phyloP scores from a whole-genome alignment of 2,888 invertebrate genomes.

The Epicampocera succincta region DNA sequence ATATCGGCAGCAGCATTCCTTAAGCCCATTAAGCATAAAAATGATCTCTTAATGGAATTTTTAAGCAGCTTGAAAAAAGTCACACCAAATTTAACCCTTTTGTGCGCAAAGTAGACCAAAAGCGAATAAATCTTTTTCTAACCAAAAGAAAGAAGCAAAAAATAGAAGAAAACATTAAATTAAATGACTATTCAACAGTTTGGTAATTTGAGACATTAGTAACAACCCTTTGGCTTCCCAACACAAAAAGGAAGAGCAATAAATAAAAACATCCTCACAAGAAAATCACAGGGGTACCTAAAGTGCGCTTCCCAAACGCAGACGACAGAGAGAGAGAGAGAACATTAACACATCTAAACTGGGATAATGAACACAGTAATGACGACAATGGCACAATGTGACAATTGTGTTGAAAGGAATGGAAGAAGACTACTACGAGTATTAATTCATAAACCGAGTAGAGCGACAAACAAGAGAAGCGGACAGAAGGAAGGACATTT shows the following conservation, averaged over 20 bases:
- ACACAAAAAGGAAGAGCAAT: slow-evolving; percentile 40
- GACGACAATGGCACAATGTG: slow-evolving; percentile 63
- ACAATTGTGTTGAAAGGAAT: slow-evolving; percentile 67
- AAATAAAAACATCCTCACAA: slow-evolving; percentile 62
- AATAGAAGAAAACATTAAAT: slow-evolving; percentile 75
- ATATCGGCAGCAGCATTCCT: slow-evolving; percentile 54
- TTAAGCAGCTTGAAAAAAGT: slow-evolving; percentile 31
- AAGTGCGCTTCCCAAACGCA: slow-evolving; percentile 31
- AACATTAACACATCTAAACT: slow-evolving; percentile 67
- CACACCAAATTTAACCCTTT: slow-evolving; percentile 62
- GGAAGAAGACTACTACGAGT: slow-evolving; percentile 35
- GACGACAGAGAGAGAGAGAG: not conserved
- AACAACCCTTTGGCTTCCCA: slow-evolving; percentile 73
- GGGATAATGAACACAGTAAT: slow-evolving; percentile 66
- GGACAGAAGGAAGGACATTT: slow-evolving; percentile 45
- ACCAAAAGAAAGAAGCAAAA: slow-evolving; percentile 45
- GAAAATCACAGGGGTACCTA: slow-evolving; percentile 56
- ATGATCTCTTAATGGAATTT: slow-evolving; percentile 64
- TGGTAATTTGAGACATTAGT: slow-evolving; percentile 80
- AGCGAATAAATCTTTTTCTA: slow-evolving; percentile 75
- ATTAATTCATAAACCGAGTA: slow-evolving; percentile 34
- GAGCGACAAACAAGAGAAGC: not conserved
- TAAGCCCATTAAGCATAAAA: slow-evolving; percentile 65
- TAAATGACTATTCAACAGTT: slow-evolving; percentile 80
- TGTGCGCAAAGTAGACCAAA: slow-evolving; percentile 64